Conservation (phyloP, 2,113 vertebrate genomes). For the Chitala chitala region DNA sequence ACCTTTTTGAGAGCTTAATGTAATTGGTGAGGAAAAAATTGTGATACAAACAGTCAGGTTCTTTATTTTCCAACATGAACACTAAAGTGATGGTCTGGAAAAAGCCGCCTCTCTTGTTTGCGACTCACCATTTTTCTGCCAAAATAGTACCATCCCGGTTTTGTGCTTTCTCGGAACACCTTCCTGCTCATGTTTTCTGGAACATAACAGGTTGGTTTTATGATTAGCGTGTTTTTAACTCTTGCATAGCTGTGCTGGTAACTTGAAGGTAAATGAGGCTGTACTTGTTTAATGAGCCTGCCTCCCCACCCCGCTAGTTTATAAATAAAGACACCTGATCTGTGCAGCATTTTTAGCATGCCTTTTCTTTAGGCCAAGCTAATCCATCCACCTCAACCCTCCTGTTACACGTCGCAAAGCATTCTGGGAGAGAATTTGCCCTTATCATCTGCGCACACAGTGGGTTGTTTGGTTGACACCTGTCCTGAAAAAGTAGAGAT, state of each 20-base stretch:
- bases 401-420: neutral
- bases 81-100: too few species aligned
- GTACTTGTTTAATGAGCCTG: neutral
- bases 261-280: neutral
- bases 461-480: neutral
- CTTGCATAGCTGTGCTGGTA: neutral
- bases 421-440: neutral
- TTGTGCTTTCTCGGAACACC: constrained; percentile 75
- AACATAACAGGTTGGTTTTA: constrained; percentile 21
- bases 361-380: neutral
- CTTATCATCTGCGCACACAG: neutral
- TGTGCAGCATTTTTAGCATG: constrained; percentile 1
- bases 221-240: constrained; percentile 6
- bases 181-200: constrained; percentile 80
- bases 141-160: constrained; percentile 91
- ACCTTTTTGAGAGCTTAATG: too few species aligned
- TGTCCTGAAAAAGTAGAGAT: neutral
- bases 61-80: too few species aligned
- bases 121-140: constrained; percentile 91
- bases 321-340: constrained; percentile 22
- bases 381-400: neutral
- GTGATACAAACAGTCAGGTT: too few species aligned
- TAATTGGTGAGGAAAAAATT: too few species aligned
- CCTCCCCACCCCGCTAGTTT: neutral
- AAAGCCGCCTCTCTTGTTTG: neutral